A percentile compares a stretch with the other conserved stretches of the same genome.
Conservation (phyloP, 2,888 invertebrate genomes). For the Hirtodrosophila trivittata region DNA sequence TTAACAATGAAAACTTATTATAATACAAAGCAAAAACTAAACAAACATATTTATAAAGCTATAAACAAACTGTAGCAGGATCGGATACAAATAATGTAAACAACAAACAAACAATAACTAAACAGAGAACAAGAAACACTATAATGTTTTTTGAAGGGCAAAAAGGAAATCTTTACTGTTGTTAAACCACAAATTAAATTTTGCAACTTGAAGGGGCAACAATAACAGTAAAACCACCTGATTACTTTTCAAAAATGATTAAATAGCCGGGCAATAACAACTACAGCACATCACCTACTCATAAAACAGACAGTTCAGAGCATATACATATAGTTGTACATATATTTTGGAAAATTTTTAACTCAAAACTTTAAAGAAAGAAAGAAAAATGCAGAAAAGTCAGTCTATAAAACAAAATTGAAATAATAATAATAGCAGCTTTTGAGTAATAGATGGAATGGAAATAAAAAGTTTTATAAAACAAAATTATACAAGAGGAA, state of each 20-base stretch:
- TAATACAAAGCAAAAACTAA: conserved; percentile 40
- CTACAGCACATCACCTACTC: conserved; percentile 52
- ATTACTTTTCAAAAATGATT: conserved; percentile 10
- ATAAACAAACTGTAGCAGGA: conserved; percentile 63
- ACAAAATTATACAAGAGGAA: conserved; percentile 57
- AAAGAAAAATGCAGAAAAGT: conserved; percentile 25
- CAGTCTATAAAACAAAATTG: conserved; percentile 34
- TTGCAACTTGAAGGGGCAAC: conserved; percentile 24
- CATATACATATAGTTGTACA: conserved; percentile 66
- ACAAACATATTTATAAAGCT: conserved; percentile 50
- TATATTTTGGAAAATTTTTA: conserved; percentile 80
- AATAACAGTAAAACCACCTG: conserved; percentile 26
- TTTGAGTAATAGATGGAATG: conserved; percentile 23
- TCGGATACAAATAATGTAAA: conserved; percentile 62
- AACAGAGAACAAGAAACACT: conserved; percentile 46
- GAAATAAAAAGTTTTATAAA: conserved; percentile 53
- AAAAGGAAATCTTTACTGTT: conserved; percentile 47
- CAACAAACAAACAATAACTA: conserved; percentile 43
- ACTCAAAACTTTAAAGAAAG: conserved; percentile 58
- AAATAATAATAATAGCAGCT: conserved; percentile 29
- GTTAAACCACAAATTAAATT: conserved; percentile 16
- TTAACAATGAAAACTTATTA: conserved; percentile 49
- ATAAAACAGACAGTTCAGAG: conserved; percentile 56
- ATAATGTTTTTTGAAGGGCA: conserved; percentile 33
- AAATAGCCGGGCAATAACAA: conserved; percentile 35